A percentile compares a stretch with the other conserved stretches of the same genome.
These are phyloP conservation scores for Acleris laterana DNA, from an alignment of 2,888 invertebrate species.

Conservation along the genomic window DNA sequence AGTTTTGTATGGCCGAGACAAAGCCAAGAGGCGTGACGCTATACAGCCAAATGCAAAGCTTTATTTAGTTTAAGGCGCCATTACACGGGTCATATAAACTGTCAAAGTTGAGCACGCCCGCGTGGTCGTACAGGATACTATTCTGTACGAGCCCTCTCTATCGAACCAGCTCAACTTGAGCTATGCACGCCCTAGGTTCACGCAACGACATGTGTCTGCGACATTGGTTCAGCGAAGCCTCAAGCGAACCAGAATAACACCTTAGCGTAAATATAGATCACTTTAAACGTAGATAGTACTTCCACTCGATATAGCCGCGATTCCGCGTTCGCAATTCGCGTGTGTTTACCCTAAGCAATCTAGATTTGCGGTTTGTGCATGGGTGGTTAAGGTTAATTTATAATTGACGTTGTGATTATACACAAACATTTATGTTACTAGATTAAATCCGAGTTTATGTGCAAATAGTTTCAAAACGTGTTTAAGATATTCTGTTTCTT, in stretches of 20 bases:
- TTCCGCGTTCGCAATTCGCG: slow-evolving; percentile 4
- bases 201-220: too few relatives aligned
- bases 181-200: too few relatives aligned
- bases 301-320: slow-evolving; percentile 24
- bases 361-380: slow-evolving; percentile 16
- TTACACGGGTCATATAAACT: slow-evolving; percentile 84
- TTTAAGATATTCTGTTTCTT: too few relatives aligned
- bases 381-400: slow-evolving; percentile 19
- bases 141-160: too few relatives aligned
- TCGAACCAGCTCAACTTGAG: too few relatives aligned
- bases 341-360: slow-evolving; percentile 19
- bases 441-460: background rate
- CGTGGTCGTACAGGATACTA: slow-evolving; percentile 30
- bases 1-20: slow-evolving; percentile 72
- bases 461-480: too few relatives aligned
- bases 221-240: too few relatives aligned
- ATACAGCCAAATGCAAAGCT: slow-evolving; percentile 77
- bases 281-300: slow-evolving; percentile 20
- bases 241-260: too few relatives aligned
- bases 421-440: slow-evolving; percentile 1
- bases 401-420: slow-evolving; percentile 3
- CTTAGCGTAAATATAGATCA: slow-evolving; percentile 21
- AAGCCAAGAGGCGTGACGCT: slow-evolving; percentile 65
- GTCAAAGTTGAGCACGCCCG: slow-evolving; percentile 76
- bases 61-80: slow-evolving; percentile 82